Base-by-base conservation (phyloP, 2,113 vertebrate species). In the Macquaria australasica region DNA sequence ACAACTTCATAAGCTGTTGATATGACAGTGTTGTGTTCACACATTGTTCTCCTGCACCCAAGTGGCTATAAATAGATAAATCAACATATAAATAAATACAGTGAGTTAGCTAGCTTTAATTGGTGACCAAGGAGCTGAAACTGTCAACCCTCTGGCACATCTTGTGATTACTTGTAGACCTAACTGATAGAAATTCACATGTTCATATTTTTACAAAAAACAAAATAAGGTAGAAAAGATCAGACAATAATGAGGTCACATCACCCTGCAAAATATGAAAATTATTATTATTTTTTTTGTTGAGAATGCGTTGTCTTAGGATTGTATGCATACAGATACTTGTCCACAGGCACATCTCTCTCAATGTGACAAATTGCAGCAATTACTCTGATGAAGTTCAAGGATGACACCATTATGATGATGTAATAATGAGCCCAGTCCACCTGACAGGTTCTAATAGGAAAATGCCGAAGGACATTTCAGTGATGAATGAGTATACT, bases 381-480 rank as follows among this genome's bases (percentile, higher is more conserved):
- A 95, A 95, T 96, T 95, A 95, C 88, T 83, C 87, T 94, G 94
- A 95, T 95, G 89, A 94, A 95, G 93, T 94, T 94, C 92, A 95
- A 93, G 90, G 94, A 94, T 95, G 93, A 94, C 93, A 93, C 90
- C 90, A 91, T 93, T 91, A 92, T 91, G 89, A 93, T 93, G 89
- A 93, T 93, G 90, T 87, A 93, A 93, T 93, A 94, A 95, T 90
- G 90, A 90, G 89, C 74, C 82, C 85, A 34, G 77, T 89, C 91
- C 91, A 89, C 81, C 79, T 94, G 92, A 93, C 87, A 90, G 88
- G n/a, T 86, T 83, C 86, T 94, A 92, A 95, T 94, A 90, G 91
- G 83, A 91, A 90, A 78, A 69, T 87, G 84, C 90, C 92, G 82
- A 91, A 93, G 90, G 91, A 91, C 91, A 88, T 90, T 84, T 72